Conservation (phyloP, 2,888 invertebrate species). For the Argynnis bischoffii region DNA sequence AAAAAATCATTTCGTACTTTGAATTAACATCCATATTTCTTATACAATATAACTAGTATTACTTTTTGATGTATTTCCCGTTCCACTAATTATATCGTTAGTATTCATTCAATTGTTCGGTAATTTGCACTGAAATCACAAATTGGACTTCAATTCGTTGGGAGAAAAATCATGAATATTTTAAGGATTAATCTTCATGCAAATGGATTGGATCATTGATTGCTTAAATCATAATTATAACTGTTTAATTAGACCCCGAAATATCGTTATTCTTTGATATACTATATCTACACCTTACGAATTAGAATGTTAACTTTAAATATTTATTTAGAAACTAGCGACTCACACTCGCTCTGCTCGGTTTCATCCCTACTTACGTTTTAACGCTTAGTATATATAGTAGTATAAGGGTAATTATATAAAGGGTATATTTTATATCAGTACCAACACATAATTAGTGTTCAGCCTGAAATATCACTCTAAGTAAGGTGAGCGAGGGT, state of each 20-base stretch:
- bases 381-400: too few species aligned
- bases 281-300: too few species aligned
- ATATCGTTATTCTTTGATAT: not conserved
- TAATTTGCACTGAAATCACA: slow-evolving; percentile 19
- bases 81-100: slow-evolving; percentile 7
- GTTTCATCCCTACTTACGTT: too few species aligned
- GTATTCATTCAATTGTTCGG: slow-evolving; percentile 20
- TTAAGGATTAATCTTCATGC: slow-evolving; percentile 16
- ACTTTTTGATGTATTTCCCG: not conserved
- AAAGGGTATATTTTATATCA: too few species aligned
- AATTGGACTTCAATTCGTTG: slow-evolving; percentile 15
- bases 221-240: slow-evolving; percentile 16
- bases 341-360: too few species aligned
- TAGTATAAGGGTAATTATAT: too few species aligned
- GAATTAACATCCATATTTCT: not conserved
- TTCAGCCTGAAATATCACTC: too few species aligned
- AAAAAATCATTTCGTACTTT: not conserved
- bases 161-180: slow-evolving; percentile 26
- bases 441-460: too few species aligned
- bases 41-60: not conserved
- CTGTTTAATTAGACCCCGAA: not conserved
- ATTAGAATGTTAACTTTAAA: too few species aligned
- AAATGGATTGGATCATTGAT: slow-evolving; percentile 13
- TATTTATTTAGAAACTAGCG: too few species aligned
- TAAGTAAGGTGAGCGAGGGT: too few species aligned